Base-by-base conservation (phyloP, 2,888 invertebrate genomes). In the Brenthis daphne region DNA sequence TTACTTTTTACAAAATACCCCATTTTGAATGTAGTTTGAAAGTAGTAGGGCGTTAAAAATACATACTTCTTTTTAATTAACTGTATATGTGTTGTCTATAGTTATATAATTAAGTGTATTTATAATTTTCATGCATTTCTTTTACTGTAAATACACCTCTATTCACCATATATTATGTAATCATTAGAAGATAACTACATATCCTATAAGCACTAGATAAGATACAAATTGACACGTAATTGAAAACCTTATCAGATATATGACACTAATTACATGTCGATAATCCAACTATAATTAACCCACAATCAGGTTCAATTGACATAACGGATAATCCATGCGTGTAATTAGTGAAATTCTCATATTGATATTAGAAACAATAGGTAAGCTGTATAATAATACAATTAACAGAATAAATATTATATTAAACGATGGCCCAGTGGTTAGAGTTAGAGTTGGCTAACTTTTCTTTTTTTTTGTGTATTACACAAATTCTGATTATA, bases 231-330 rank as follows among this genome's bases (percentile, higher is more conserved):
- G 73, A 54, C 80, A 65, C 48, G 58, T 71, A 71, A 73, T 65
- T 71, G 73, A 71, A 69, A 69, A 71, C 64, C 50, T 60, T 64
- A 79, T 78, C 76, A 77, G 78, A 79, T 77, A 77, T 73, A 78
- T 75, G 75, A 67, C 77, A 79, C 83, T 87, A 86, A 88, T 88
- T 86, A 86, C 76, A 73, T 73, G 71, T 80, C 79, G 80, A 82
- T 89, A 88, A 90, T 86, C 85, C 84, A 71, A 64, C 71, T 75
- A 85, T 89, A 88, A 90, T 89, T 86, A 85, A 84, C 73, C 73
- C 65, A 73, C 79, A 80, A 80, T 81, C 77, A 78, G 77, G 76
- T 74, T 79, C 75, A 74, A 82, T 84, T 80, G 82, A 79, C 80
- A 79, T 74, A 76, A 75, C 71, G 70, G 78, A 82, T 84, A 84